Conservation (phyloP, 2,797 vertebrate species). For the Setipinna tenuifilis region DNA sequence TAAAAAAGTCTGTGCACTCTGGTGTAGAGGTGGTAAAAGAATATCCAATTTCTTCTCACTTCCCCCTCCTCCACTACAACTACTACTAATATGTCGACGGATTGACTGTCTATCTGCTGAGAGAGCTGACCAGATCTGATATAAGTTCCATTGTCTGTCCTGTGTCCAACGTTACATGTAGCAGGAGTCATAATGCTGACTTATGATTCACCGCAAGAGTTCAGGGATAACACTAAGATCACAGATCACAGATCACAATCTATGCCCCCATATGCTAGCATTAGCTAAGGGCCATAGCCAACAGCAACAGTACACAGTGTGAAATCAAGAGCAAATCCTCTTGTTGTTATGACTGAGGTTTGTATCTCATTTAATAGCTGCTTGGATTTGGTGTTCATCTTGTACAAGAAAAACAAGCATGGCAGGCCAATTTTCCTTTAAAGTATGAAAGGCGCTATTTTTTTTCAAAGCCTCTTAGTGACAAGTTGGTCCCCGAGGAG, state of each 20-base stretch:
- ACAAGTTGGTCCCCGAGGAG: constrained; percentile 1
- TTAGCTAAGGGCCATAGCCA: not conserved
- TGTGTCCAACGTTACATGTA: not conserved
- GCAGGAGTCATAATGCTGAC: not conserved
- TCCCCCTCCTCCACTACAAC: not conserved
- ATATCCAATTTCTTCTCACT: not conserved
- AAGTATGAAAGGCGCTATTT: not conserved
- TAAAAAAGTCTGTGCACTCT: not conserved
- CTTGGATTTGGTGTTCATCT: not conserved
- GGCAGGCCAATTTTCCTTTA: not conserved
- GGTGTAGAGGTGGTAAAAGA: not conserved
- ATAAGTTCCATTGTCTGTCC: not conserved
- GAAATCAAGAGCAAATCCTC: not conserved
- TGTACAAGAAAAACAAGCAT: not conserved
- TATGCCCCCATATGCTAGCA: not conserved
- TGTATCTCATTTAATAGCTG: not conserved
- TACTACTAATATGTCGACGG: not conserved
- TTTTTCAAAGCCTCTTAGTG: constrained; percentile 44
- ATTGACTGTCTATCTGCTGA: not conserved
- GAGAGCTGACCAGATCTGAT: not conserved
- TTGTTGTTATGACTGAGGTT: not conserved
- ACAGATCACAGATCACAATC: not conserved
- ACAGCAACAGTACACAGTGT: not conserved
- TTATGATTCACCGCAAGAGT: not conserved
- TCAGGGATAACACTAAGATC: not conserved